Conservation (phyloP, 2,888 invertebrate genomes). For the Xylota sylvarum region DNA sequence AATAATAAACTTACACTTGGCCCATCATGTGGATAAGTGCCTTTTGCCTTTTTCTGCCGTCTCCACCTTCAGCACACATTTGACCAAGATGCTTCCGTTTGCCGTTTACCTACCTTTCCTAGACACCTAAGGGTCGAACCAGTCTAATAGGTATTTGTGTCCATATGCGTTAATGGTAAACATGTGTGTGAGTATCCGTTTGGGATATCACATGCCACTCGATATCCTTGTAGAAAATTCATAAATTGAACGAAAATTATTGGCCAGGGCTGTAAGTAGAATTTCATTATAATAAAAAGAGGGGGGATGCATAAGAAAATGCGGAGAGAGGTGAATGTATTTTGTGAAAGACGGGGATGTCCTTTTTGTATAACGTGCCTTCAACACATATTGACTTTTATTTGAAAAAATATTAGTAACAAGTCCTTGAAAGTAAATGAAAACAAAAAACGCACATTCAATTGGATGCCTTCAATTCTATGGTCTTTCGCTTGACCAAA, state of each 20-base stretch:
- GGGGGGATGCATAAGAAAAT: slow-evolving; percentile 50
- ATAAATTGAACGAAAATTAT: slow-evolving; percentile 74
- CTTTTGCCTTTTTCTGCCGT: slow-evolving; percentile 48
- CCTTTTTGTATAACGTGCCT: background rate
- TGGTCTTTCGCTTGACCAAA: no score
- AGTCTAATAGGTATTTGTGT: slow-evolving; percentile 4
- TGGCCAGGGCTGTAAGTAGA: slow-evolving; percentile 46
- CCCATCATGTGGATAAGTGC: slow-evolving; percentile 75
- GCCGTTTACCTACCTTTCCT: slow-evolving; percentile 73
- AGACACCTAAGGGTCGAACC: slow-evolving; percentile 70
- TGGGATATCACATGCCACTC: slow-evolving; percentile 43
- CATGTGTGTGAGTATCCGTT: slow-evolving; percentile 56
- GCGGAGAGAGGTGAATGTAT: background rate
- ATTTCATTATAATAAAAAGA: slow-evolving; percentile 64
- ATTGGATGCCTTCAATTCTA: no score
- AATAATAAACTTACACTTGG: slow-evolving; percentile 76
- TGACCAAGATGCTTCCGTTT: slow-evolving; percentile 65
- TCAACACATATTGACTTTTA: slow-evolving; percentile 3
- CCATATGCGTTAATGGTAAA: slow-evolving; percentile 59
- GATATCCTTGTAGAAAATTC: slow-evolving; percentile 69
- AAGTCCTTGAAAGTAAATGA: background rate
- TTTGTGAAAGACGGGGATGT: background rate
- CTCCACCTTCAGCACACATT: slow-evolving; percentile 61
- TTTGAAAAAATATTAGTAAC: background rate
- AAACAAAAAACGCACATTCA: no score